Conservation (phyloP, 2,113 vertebrate species). For the Plotosus lineatus region DNA sequence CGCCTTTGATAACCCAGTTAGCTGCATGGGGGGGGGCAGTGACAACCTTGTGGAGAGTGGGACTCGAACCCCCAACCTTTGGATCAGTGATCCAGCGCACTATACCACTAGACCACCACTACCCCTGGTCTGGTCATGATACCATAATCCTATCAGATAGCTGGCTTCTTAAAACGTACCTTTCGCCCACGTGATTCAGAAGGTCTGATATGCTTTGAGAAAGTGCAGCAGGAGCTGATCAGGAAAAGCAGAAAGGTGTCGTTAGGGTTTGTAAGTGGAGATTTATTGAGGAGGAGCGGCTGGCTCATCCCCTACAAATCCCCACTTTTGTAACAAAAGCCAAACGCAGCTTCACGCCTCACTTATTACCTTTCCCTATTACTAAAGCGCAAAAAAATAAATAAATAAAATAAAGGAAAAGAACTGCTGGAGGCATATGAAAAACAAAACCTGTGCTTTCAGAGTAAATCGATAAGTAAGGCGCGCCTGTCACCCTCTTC, state of each 20-base stretch:
- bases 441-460: constrained; percentile 29
- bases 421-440: constrained; percentile 1
- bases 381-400: constrained; percentile 30
- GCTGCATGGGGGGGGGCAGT: too few species aligned
- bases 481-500: constrained; percentile 39
- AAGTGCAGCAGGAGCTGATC: constrained; percentile 33
- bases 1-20: too few species aligned
- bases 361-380: constrained; percentile 39
- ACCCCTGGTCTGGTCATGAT: neutral
- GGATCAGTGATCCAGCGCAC: too few species aligned
- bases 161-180: neutral
- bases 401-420: neutral
- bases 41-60: too few species aligned
- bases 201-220: neutral
- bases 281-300: constrained; percentile 9
- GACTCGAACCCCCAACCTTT: too few species aligned
- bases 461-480: constrained; percentile 60
- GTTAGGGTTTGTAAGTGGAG: constrained; percentile 33
- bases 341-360: constrained; percentile 25
- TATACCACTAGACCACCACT: too few species aligned
- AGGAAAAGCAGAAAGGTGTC: constrained; percentile 30
- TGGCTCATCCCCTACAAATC: constrained; percentile 38
- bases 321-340: constrained; percentile 36
- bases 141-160: neutral
- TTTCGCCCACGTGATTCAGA: neutral